These are phyloP conservation scores for Poecilus cupreus DNA, from an alignment of 2,888 invertebrate genomes.

Conservation along the genomic window DNA sequence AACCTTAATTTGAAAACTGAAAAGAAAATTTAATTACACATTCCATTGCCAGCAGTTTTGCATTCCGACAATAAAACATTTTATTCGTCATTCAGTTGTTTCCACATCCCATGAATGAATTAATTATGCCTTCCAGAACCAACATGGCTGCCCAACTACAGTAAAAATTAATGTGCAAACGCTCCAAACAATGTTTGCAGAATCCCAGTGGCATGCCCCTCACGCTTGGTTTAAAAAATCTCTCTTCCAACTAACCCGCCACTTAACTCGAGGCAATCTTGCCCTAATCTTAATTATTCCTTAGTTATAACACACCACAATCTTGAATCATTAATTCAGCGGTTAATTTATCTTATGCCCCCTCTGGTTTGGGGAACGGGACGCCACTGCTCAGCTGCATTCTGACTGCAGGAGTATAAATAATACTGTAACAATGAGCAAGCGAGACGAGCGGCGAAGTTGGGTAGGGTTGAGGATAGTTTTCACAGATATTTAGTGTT, in stretches of 20 bases:
- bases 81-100: not conserved
- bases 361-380: constrained; percentile 4
- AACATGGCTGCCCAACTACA: not conserved
- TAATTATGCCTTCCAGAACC: not conserved
- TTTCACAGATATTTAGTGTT: constrained; percentile 4
- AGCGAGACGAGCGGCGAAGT: not conserved
- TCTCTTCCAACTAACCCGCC: not conserved
- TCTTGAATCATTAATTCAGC: constrained; percentile 37
- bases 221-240: not conserved
- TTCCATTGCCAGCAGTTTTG: not conserved
- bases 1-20: not conserved
- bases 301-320: constrained; percentile 20
- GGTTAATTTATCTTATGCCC: constrained; percentile 32
- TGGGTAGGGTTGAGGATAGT: not conserved
- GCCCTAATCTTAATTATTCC: constrained; percentile 33
- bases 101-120: not conserved
- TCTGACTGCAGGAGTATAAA: constrained; percentile 29
- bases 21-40: constrained; percentile 7
- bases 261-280: constrained; percentile 24
- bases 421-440: constrained; percentile 22
- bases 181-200: constrained; percentile 13
- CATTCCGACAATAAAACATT: not conserved
- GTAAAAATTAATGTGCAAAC: constrained; percentile 31
- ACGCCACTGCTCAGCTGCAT: constrained; percentile 24
- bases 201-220: not conserved